phyloP scores from a whole-genome alignment of 2,797 vertebrate genomes.

The Lepus oiostolus region DNA sequence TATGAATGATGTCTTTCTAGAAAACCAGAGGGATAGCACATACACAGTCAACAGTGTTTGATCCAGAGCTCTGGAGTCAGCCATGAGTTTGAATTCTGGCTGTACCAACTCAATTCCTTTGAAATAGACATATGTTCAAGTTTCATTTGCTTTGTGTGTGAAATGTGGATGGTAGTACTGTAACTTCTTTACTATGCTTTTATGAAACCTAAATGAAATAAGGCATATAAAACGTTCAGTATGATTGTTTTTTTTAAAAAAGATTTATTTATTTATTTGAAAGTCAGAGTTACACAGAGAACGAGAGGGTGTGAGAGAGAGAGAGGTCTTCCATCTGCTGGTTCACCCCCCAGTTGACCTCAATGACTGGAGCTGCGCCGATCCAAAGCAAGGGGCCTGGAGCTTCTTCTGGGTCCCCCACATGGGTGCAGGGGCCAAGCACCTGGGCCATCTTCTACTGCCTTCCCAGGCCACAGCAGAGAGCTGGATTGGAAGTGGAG shows the following conservation, averaged over 20 bases:
- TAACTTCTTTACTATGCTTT: background rate
- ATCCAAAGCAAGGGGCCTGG: too few relatives aligned
- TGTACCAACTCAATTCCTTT: background rate
- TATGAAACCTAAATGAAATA: slow-evolving; percentile 3
- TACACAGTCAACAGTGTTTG: background rate
- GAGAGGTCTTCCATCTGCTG: too few relatives aligned
- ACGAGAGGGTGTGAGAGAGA: too few relatives aligned
- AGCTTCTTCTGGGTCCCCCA: too few relatives aligned
- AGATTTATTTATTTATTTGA: too few relatives aligned
- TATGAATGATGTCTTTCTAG: background rate
- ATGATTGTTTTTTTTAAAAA: background rate
- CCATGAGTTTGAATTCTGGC: background rate
- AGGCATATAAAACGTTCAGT: background rate
- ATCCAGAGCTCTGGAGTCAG: background rate
- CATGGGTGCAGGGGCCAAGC: too few relatives aligned
- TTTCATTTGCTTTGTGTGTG: background rate
- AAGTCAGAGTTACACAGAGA: too few relatives aligned
- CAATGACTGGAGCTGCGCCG: too few relatives aligned
- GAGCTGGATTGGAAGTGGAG: too few relatives aligned
- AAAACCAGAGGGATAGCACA: background rate
- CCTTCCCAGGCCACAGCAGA: too few relatives aligned
- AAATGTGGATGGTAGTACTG: background rate
- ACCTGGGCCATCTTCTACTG: too few relatives aligned
- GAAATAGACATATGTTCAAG: background rate
- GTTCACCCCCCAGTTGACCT: too few relatives aligned